Conservation (phyloP, 2,888 invertebrate genomes). For the Oscheius sp. region DNA sequence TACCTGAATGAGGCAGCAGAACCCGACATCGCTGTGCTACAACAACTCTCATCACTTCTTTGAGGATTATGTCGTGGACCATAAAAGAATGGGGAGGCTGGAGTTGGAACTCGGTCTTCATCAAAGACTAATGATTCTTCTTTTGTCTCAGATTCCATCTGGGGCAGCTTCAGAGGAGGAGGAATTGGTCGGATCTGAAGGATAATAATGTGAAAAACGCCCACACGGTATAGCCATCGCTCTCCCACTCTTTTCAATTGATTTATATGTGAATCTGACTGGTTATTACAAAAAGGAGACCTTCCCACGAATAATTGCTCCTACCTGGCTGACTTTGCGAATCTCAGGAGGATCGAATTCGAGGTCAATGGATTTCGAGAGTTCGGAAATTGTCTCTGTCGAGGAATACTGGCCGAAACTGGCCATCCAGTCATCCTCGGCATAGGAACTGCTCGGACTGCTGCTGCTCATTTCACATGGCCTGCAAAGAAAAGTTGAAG, state of each 20-base stretch:
- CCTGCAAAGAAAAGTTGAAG: neutral
- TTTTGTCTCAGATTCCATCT: slow-evolving; percentile 2
- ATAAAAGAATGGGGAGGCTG: slow-evolving; percentile 25
- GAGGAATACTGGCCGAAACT: slow-evolving; percentile 8
- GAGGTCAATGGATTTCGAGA: slow-evolving; percentile 29
- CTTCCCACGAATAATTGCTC: too few relatives aligned
- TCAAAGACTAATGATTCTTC: slow-evolving; percentile 30
- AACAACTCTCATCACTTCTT: slow-evolving; percentile 21
- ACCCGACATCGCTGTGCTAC: slow-evolving; percentile 18
- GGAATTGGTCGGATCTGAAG: neutral
- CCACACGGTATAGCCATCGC: too few relatives aligned
- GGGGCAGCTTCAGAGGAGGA: slow-evolving; percentile 9
- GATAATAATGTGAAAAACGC: too few relatives aligned
- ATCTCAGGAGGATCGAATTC: slow-evolving; percentile 15
- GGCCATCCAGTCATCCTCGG: neutral
- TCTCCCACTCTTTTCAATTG: too few relatives aligned
- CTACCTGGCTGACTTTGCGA: slow-evolving; percentile 1
- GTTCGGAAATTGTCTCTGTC: slow-evolving; percentile 21
- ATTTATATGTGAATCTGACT: too few relatives aligned
- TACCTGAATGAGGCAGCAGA: slow-evolving; percentile 28
- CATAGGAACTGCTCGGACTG: neutral
- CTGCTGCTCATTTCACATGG: slow-evolving; percentile 25
- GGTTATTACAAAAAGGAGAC: too few relatives aligned
- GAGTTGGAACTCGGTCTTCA: slow-evolving; percentile 26
- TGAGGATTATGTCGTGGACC: slow-evolving; percentile 14